Conservation (phyloP, 2,113 vertebrate species). For the Calyptommatus sinebrachiatus region DNA sequence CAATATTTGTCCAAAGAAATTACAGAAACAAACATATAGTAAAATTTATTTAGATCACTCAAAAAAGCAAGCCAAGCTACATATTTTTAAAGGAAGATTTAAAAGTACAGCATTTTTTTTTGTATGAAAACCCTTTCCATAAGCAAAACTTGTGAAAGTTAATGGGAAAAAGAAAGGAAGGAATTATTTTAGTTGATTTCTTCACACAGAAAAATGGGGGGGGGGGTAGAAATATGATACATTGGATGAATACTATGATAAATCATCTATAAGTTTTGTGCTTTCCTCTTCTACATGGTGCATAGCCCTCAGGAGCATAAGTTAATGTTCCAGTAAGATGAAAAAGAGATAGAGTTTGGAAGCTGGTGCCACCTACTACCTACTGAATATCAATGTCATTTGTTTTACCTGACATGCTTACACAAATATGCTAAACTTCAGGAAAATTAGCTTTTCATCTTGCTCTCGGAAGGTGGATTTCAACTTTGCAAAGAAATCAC, state of each 20-base stretch:
- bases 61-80: slow-evolving; percentile 1
- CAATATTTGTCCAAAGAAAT: not conserved
- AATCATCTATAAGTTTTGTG: slow-evolving; percentile 42
- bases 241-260: slow-evolving; percentile 40
- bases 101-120: slow-evolving; percentile 11
- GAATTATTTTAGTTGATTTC: slow-evolving; percentile 29
- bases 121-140: not conserved
- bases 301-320: slow-evolving; percentile 56
- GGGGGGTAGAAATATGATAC: slow-evolving; percentile 16
- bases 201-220: slow-evolving; percentile 29
- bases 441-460: slow-evolving; percentile 68
- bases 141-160: slow-evolving; percentile 3
- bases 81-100: not conserved
- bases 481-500: slow-evolving; percentile 58
- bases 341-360: slow-evolving; percentile 56
- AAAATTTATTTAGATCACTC: not conserved
- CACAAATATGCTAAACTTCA: slow-evolving; percentile 59
- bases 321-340: slow-evolving; percentile 65
- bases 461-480: slow-evolving; percentile 60
- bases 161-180: slow-evolving; percentile 25
- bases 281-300: slow-evolving; percentile 47
- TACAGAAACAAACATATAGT: not conserved
- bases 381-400: slow-evolving; percentile 53
- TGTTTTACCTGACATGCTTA: slow-evolving; percentile 58
- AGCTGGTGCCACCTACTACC: slow-evolving; percentile 55